phyloP scores from a whole-genome alignment of 2,888 invertebrate species.

The Magallana nippona region DNA sequence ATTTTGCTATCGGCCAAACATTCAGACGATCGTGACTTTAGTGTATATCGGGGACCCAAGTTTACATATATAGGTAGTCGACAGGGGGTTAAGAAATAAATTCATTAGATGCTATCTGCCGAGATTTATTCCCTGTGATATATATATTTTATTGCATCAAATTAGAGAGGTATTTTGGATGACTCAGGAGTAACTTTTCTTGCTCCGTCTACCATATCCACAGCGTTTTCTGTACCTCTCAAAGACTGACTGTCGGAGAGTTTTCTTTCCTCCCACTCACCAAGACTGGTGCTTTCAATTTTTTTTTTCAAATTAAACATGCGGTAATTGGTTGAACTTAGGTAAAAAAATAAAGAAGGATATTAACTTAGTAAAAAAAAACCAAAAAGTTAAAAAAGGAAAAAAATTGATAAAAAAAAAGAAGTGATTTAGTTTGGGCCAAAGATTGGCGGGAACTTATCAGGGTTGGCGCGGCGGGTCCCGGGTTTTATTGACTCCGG shows the following conservation, averaged over 20 bases:
- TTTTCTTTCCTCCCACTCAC: too few species aligned
- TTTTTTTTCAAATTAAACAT: too few species aligned
- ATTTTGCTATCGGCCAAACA: slow-evolving; percentile 13
- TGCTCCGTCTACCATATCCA: background rate
- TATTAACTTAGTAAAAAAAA: too few species aligned
- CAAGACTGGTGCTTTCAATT: too few species aligned
- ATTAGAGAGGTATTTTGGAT: slow-evolving; percentile 13
- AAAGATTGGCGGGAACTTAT: background rate
- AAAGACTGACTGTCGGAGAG: too few species aligned
- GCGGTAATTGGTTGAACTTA: too few species aligned
- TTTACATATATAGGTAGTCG: background rate
- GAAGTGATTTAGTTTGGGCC: too few species aligned
- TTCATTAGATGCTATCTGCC: slow-evolving; percentile 13
- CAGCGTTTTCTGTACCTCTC: too few species aligned
- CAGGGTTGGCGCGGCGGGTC: background rate
- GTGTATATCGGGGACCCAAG: background rate
- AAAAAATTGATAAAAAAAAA: too few species aligned
- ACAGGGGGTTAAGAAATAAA: background rate
- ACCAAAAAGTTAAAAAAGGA: too few species aligned
- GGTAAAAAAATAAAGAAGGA: too few species aligned
- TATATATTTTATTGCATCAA: slow-evolving; percentile 35
- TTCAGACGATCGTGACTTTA: background rate
- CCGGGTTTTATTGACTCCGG: background rate
- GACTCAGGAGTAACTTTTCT: background rate
- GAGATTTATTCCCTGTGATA: slow-evolving; percentile 23